Conservation (phyloP, 1,140 invertebrate genomes). For the Amyelois transitella region DNA sequence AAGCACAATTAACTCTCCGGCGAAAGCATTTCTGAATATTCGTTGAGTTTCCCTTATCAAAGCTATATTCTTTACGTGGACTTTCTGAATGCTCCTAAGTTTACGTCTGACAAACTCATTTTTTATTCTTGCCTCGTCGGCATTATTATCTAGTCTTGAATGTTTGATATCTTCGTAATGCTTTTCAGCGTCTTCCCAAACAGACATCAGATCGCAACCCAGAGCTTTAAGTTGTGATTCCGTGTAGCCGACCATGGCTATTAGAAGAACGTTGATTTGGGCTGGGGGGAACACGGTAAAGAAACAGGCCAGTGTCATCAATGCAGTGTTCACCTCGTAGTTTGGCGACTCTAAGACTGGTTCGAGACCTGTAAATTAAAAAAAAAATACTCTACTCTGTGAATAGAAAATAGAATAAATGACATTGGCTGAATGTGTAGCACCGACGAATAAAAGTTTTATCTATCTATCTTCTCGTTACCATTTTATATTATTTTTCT, state of each 20-base stretch:
- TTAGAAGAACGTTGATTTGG: constrained; percentile 28
- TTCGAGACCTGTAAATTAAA: constrained; percentile 23
- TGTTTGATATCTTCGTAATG: constrained; percentile 9
- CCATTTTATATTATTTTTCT: too few relatives aligned
- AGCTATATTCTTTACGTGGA: constrained; percentile 24
- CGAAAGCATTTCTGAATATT: constrained; percentile 20
- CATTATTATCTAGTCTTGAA: constrained; percentile 2
- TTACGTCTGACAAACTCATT: constrained; percentile 20
- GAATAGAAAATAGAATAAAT: too few relatives aligned
- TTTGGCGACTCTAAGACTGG: constrained; percentile 39
- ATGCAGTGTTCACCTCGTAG: constrained; percentile 32
- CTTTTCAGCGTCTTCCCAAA: constrained; percentile 33
- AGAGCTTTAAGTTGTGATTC: constrained; percentile 39
- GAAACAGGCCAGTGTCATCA: constrained; percentile 13
- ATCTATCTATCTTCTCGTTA: too few relatives aligned
- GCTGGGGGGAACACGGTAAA: constrained; percentile 22
- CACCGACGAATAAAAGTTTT: too few relatives aligned
- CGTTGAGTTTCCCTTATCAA: constrained; percentile 22
- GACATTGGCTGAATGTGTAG: too few relatives aligned
- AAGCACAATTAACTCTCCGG: constrained; percentile 27
- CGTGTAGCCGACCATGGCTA: constrained; percentile 37
- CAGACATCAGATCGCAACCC: constrained; percentile 28
- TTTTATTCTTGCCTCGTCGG: constrained; percentile 4
- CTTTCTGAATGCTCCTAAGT: constrained; percentile 21
- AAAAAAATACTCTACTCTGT: too few relatives aligned